Percentiles rank a stretch among this genome's conserved stretches.
These are phyloP conservation scores for Adelosebastes latens DNA, from an alignment of 2,797 vertebrate genomes.

Conservation along the genomic window DNA sequence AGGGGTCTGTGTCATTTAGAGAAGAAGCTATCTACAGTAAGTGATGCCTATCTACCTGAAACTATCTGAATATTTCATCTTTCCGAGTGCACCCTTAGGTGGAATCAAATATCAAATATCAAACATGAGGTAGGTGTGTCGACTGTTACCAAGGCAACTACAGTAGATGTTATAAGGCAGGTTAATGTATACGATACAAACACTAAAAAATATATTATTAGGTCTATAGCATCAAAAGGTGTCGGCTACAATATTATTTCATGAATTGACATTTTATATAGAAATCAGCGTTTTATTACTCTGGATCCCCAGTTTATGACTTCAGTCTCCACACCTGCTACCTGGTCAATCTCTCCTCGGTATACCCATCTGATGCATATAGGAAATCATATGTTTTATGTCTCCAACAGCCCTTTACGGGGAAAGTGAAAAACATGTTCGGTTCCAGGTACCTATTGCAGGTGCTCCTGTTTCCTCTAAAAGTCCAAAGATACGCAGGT, in stretches of 20 bases:
- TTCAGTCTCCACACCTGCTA: not conserved
- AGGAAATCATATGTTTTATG: not conserved
- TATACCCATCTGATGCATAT: not conserved
- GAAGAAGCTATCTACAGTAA: slow-evolving; percentile 2
- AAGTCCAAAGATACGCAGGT: not conserved
- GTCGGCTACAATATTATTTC: not conserved
- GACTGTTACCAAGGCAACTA: slow-evolving; percentile 31
- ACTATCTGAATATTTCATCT: slow-evolving; percentile 31
- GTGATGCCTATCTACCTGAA: slow-evolving; percentile 30
- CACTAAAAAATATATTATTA: not conserved
- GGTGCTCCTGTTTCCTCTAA: not conserved
- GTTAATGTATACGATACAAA: not conserved
- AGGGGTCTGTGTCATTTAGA: slow-evolving; percentile 43
- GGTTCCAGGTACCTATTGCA: not conserved
- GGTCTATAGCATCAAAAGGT: not conserved
- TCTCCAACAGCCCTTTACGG: not conserved
- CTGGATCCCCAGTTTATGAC: not conserved
- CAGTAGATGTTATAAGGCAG: not conserved
- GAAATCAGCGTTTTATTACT: not conserved
- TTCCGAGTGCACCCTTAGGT: slow-evolving; percentile 19
- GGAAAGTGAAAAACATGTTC: not conserved
- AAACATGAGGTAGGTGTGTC: not conserved
- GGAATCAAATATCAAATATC: slow-evolving; percentile 28
- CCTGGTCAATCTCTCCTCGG: not conserved
- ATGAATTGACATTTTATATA: not conserved